phyloP scores from a whole-genome alignment of 2,888 invertebrate genomes.

The Philonicus albiceps region DNA sequence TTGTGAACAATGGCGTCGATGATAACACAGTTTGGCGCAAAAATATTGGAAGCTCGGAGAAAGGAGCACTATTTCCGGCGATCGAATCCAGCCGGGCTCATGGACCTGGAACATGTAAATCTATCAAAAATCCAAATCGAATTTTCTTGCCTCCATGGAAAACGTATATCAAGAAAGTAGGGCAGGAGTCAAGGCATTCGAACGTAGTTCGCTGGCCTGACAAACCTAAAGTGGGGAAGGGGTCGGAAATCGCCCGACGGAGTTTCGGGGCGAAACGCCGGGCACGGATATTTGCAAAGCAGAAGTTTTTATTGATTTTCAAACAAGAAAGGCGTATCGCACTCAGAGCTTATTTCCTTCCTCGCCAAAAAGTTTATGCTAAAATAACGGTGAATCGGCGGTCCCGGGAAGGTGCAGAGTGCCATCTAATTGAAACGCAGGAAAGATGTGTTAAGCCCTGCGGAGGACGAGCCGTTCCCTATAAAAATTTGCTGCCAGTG shows the following conservation, averaged over 20 bases:
- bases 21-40: background rate
- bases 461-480: background rate
- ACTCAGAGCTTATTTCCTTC: slow-evolving; percentile 7
- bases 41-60: background rate
- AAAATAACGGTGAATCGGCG: background rate
- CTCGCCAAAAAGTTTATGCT: background rate
- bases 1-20: background rate
- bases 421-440: slow-evolving; percentile 24
- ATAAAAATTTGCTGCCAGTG: background rate
- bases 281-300: slow-evolving; percentile 7
- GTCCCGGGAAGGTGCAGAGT: background rate
- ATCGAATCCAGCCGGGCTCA: background rate
- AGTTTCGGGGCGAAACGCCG: background rate
- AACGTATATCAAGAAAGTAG: background rate
- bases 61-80: background rate
- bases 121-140: background rate
- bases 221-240: background rate
- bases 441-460: background rate
- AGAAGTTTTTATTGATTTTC: slow-evolving; percentile 23
- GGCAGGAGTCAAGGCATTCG: background rate
- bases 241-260: background rate
- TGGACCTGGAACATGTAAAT: background rate
- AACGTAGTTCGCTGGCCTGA: background rate
- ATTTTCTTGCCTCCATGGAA: background rate
- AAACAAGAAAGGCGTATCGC: slow-evolving; percentile 14